Evolutionary conservation across 2,888 invertebrate species (phyloP), one percentile per base, ranked within the genome.

Genomic region (Frankliniella intonsa): DNA sequence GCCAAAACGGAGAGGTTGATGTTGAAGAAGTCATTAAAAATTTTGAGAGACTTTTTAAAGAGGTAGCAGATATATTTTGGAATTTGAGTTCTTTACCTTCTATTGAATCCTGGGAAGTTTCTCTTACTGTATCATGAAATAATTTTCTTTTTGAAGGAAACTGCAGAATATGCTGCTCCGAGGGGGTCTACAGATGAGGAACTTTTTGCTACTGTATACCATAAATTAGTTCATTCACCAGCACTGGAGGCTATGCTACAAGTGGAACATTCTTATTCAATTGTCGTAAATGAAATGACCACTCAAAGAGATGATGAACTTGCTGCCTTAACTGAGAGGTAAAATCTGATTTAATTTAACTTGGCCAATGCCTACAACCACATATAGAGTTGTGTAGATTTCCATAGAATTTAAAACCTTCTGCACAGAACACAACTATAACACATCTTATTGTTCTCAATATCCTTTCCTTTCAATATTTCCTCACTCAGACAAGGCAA

Each of bases 181-280:
- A 91, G 93, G 83, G 92, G 94, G 80, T 94, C 95, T 0, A 93
- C 94, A 0, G 95, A 96, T 87, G 95, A 96, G 87, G 95, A 96
- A 88, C 90, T 94, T 69, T 95, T 96, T 89, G 94, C 95, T 3
- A 93, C 93, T 5, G 95, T 95, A 38, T 96, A 96, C 87, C 95
- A 96, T 87, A 90, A 91, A 84, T 87, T 93, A 84, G 94, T 96
- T 3, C 96, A 96, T 87, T 96, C 96, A 0, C 94, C 95, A 0
- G 95, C 95, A 0, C 88, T 97, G 49, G 95, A 96, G 86, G 94
- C 95, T 0, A 94, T 98, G 86, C 90, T 98, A 27, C 94, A 95
- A 86, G 92, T 95, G 62, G 97, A 98, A 88, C 94, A 96, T 86
- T 92, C 93, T 19, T 96, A 96, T 87, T 95, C 97, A 0, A 92